These are phyloP conservation scores for Linepithema humile DNA, from an alignment of 1,140 invertebrate genomes.

Conservation along the genomic window DNA sequence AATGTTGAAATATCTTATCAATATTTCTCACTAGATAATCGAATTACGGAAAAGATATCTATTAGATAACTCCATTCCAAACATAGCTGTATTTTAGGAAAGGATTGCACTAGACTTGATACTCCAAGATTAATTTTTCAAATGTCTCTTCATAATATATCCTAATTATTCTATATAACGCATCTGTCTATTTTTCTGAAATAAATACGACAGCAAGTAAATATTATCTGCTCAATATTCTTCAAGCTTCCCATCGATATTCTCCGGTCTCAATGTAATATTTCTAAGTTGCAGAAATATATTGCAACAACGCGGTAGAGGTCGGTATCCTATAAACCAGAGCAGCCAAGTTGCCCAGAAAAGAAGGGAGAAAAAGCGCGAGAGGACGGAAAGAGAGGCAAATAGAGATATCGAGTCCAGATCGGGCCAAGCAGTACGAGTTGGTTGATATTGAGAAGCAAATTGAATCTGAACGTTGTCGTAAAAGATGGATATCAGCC, in stretches of 20 bases:
- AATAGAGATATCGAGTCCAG: constrained; percentile 50
- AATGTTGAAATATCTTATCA: neutral
- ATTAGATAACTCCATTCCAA: neutral
- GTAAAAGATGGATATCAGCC: constrained; percentile 76
- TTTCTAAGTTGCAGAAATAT: constrained; percentile 71
- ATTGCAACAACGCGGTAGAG: constrained; percentile 62
- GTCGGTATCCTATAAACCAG: constrained; percentile 62
- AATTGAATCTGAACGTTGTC: constrained; percentile 78
- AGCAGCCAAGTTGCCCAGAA: neutral
- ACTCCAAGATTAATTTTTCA: constrained; percentile 8
- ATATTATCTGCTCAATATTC: constrained; percentile 57
- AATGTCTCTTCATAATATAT: neutral
- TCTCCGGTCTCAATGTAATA: constrained; percentile 57
- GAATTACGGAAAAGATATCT: neutral
- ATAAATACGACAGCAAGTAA: constrained; percentile 41
- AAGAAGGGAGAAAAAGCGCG: neutral
- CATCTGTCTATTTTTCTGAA: neutral
- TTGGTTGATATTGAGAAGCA: constrained; percentile 75
- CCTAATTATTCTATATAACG: neutral
- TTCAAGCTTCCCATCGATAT: constrained; percentile 41
- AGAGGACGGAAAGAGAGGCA: neutral
- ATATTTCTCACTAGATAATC: neutral
- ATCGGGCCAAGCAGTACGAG: constrained; percentile 51
- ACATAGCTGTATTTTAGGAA: neutral
- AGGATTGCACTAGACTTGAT: constrained; percentile 22